Conservation (phyloP, 2,797 vertebrate species). For the Poecilia velifera region DNA sequence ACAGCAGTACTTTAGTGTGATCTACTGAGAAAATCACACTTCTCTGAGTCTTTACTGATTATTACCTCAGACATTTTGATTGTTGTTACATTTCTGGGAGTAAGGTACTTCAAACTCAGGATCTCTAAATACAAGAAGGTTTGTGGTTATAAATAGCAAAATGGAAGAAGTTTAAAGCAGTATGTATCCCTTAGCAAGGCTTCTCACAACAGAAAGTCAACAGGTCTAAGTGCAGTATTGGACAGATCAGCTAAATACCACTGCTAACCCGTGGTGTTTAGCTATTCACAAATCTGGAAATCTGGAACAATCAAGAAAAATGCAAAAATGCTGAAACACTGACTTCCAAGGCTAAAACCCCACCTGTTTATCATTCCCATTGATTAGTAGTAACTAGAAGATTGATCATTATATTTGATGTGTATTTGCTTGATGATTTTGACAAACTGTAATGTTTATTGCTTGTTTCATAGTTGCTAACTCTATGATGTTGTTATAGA, state of each 20-base stretch:
- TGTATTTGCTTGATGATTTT: too few relatives aligned
- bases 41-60: too few relatives aligned
- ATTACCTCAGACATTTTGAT: not conserved
- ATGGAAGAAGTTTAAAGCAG: not conserved
- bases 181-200: not conserved
- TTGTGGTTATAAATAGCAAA: not conserved
- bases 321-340: too few relatives aligned
- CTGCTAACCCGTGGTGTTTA: not conserved
- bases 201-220: not conserved
- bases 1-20: not conserved
- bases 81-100: not conserved
- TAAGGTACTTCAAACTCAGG: not conserved
- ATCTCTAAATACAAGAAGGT: not conserved
- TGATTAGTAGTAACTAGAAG: too few relatives aligned
- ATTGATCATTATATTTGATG: too few relatives aligned
- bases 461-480: too few relatives aligned
- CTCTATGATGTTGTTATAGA: too few relatives aligned
- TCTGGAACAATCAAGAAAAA: too few relatives aligned
- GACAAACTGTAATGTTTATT: too few relatives aligned
- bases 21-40: not conserved
- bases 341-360: too few relatives aligned
- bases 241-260: not conserved
- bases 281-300: too few relatives aligned
- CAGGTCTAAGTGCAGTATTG: not conserved
- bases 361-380: too few relatives aligned